Base-by-base conservation (phyloP, 2,888 invertebrate genomes). In the Cantharis rufa region DNA sequence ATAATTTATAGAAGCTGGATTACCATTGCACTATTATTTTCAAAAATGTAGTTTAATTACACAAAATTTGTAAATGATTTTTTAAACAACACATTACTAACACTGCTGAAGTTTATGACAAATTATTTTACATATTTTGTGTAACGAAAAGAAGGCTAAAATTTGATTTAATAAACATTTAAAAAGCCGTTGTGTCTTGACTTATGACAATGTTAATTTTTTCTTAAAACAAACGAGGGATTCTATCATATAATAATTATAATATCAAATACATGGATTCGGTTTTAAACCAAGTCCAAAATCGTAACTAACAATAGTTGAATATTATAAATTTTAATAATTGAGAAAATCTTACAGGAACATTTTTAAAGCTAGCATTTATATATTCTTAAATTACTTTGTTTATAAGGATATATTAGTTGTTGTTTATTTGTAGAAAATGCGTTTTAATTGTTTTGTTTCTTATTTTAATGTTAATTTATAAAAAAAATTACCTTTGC, bases 91-190 rank as follows among this genome's bases (percentile, higher is more conserved):
- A 24, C 18, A 2, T 24, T 66, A 21, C 10, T 64, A 21, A 64
- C 16, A 64, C 21, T 15, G 21, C 11, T 16, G 24, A 66, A 18
- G 16, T 21, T 66, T 21, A 21, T 66, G 48, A 48, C 48, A n/a
- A 32, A 32, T 48, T 48, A 48, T 21, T 61, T 69, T 72, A 72
- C 75, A 75, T 78, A 75, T 75, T 78, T 77, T 72, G 62, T 48
- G 72, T 71, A 71, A 72, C 69, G 66, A 61, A 71, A 72, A 69
- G 16, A 71, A 77, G 77, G 74, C 77, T 77, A 74, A 77, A 66
- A 69, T 24, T 77, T 77, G 28, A 61, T 77, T 77, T 70, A 73
- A 76, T 74, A 71, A 71, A 62, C 16, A 76, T 48, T 48, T 48
- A 48, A 48, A 48, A 48, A 48, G 48, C 48, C 48, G n/a, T 48